These are phyloP conservation scores for Pao palembangensis DNA, from an alignment of 2,113 vertebrate genomes.

Conservation along the genomic window DNA sequence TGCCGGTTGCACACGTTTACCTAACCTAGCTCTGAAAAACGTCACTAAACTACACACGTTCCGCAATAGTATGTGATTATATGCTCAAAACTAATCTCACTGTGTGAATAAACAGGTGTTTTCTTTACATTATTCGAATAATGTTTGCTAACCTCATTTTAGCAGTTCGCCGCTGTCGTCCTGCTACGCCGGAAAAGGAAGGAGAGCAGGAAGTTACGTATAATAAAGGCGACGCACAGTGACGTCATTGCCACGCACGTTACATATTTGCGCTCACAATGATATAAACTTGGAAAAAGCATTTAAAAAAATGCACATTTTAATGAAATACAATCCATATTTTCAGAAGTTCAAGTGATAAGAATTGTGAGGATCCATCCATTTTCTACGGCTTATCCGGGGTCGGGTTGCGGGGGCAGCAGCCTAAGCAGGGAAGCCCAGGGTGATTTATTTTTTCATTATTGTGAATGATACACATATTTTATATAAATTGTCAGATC, in stretches of 20 bases:
- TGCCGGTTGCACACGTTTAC: rapidly evolving
- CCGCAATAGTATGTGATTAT: rapidly evolving
- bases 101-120: rapidly evolving
- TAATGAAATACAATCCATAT: too few species aligned
- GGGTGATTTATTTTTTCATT: neutral
- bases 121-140: neutral
- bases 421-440: too few species aligned
- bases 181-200: slow-evolving; percentile 60
- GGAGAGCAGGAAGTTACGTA: slow-evolving; percentile 43
- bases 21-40: neutral
- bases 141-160: slow-evolving; percentile 49
- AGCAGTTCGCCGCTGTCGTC: neutral
- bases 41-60: neutral
- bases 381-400: too few species aligned
- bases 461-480: neutral
- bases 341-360: too few species aligned
- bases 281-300: too few species aligned
- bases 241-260: slow-evolving; percentile 9
- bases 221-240: slow-evolving; percentile 32
- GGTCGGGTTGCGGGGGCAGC: too few species aligned
- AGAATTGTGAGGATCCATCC: too few species aligned
- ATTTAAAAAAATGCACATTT: too few species aligned
- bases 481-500: slow-evolving; percentile 9
- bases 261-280: too few species aligned
- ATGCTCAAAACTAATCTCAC: too few species aligned